These are phyloP conservation scores for Andrena fulva DNA, from an alignment of 2,888 invertebrate genomes.

Conservation along the genomic window DNA sequence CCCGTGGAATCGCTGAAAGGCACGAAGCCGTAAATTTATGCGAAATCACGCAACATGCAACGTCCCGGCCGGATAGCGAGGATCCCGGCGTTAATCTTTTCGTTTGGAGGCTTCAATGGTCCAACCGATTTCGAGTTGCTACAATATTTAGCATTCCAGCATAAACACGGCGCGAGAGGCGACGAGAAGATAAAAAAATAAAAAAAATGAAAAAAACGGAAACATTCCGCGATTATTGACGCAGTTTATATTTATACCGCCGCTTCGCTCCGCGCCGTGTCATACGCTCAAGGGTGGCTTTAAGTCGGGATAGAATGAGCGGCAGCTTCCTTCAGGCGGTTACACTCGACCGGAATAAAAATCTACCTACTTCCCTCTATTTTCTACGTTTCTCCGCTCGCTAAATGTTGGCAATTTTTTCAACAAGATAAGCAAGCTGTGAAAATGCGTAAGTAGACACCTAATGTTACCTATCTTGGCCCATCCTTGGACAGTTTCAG, in stretches of 20 bases:
- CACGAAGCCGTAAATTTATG: background rate
- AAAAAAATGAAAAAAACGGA: background rate
- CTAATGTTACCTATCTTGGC: too few relatives aligned
- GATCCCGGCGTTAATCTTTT: background rate
- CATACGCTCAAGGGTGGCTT: background rate
- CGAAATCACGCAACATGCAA: background rate
- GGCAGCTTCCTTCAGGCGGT: conserved; percentile 7
- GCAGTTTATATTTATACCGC: background rate
- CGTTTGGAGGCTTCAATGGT: background rate
- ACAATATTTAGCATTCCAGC: background rate
- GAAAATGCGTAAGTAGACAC: background rate
- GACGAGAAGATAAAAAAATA: background rate
- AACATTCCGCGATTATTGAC: background rate
- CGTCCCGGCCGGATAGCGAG: background rate
- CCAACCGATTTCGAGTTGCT: background rate
- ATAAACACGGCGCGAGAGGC: background rate
- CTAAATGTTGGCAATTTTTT: conserved; percentile 17
- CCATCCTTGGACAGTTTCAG: too few relatives aligned
- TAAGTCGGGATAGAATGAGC: background rate
- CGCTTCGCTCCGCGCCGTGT: too few relatives aligned
- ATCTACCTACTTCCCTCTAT: background rate
- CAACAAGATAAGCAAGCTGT: background rate
- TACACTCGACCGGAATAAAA: conserved; percentile 27
- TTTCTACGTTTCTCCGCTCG: background rate
- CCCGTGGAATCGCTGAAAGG: background rate